Percentiles rank a stretch among this genome's conserved stretches.
phyloP scores from a whole-genome alignment of 2,113 vertebrate genomes.

The Pungitius pungitius region DNA sequence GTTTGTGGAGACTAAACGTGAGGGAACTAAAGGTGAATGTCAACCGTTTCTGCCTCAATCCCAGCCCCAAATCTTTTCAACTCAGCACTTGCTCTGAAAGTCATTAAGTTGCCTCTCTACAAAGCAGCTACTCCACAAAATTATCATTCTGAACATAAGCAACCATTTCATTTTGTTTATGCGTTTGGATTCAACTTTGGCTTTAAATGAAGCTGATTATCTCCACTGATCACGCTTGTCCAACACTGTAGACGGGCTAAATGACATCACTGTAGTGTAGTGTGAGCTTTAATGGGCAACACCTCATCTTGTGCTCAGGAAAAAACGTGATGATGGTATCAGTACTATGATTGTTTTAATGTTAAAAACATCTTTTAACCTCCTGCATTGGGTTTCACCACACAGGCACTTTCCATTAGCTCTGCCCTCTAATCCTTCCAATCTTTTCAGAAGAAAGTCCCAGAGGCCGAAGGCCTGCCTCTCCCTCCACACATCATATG shows the following conservation, averaged over 20 bases:
- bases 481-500: constrained; percentile 26
- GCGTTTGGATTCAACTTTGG: background rate
- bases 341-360: constrained; percentile 27
- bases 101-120: no score
- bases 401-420: constrained; percentile 42
- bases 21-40: background rate
- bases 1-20: background rate
- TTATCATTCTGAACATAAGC: no score
- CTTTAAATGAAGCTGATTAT: background rate
- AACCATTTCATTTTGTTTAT: no score
- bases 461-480: constrained; percentile 6
- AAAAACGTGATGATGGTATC: constrained; percentile 7
- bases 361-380: constrained; percentile 15
- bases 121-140: no score
- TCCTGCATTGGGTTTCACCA: constrained; percentile 47
- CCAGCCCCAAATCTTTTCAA: background rate
- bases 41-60: background rate
- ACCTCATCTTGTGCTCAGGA: constrained; percentile 13
- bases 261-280: background rate
- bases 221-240: background rate
- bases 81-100: background rate
- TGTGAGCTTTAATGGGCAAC: background rate
- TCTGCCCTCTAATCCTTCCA: constrained; percentile 44
- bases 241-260: background rate
- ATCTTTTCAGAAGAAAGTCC: constrained; percentile 34